These are phyloP conservation scores for Drosophila mettleri DNA, from an alignment of 2,888 invertebrate genomes.

Conservation along the genomic window DNA sequence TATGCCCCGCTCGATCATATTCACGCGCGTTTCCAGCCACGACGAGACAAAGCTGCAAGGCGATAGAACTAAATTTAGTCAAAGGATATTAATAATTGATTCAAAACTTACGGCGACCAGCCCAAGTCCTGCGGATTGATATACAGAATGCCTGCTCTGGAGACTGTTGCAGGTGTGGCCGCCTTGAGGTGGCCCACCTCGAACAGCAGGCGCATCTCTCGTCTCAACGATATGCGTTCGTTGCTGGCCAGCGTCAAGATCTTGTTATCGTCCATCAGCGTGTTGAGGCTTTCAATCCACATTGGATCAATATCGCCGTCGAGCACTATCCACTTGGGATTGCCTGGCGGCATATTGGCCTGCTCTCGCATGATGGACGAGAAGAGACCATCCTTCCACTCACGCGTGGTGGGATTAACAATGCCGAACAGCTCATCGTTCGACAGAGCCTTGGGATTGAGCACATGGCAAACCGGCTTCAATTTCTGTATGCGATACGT, in stretches of 20 bases:
- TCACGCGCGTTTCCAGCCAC: constrained; percentile 93
- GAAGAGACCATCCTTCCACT: constrained; percentile 96
- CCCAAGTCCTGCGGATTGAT: constrained; percentile 97
- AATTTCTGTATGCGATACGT: constrained; percentile 89
- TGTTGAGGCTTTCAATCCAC: constrained; percentile 99
- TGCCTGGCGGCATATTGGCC: constrained; percentile 93
- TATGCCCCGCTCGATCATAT: constrained; percentile 91
- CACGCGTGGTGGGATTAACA: constrained; percentile 96
- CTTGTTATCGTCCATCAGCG: constrained; percentile 99
- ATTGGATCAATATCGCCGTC: constrained; percentile 93
- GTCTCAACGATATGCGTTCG: constrained; percentile 95
- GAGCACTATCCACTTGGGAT: constrained; percentile 97
- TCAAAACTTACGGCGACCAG: constrained; percentile 93
- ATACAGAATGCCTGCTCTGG: constrained; percentile 96
- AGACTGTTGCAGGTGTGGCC: constrained; percentile 98
- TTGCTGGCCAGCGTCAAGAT: constrained; percentile 97
- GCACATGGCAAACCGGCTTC: constrained; percentile 93
- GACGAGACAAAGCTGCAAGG: constrained; percentile 91
- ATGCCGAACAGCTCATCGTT: constrained; percentile 98
- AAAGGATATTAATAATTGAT: not conserved
- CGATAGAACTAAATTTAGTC: not conserved
- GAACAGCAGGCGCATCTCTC: constrained; percentile 95
- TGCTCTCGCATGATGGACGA: constrained; percentile 97
- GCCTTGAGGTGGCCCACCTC: constrained; percentile 96
- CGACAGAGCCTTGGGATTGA: constrained; percentile 97